Evolutionary conservation across 2,888 invertebrate genomes (phyloP), one percentile per base, ranked within the genome.

Genomic region (Pediacus dermestoides): DNA sequence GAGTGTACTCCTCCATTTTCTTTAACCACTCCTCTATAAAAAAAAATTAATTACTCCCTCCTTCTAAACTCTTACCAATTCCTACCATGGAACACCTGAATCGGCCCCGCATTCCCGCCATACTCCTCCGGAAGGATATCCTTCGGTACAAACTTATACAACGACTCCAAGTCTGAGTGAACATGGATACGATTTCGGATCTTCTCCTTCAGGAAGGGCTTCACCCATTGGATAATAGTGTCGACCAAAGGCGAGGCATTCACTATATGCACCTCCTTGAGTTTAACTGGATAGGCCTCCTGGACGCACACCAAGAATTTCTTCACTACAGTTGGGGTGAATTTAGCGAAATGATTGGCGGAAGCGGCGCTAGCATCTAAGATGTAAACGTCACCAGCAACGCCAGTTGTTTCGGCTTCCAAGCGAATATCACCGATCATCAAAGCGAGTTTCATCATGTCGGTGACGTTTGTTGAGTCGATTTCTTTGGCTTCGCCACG

Each of bases 161-260:
- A 74, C 8, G 84, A 82, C 44, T 84, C 84, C 46, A 83, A 66
- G 46, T 80, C 80, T 23, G 80, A 79, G 63, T 90, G 90, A 42
- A 89, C 81, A 69, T 81, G 81, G 62, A 90, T 85, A 56, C 89
- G 81, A 58, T 84, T 84, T 59, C 82, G 79, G 57, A 89, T 87
- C 75, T 90, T 90, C 64, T 90, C 89, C 70, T 88, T 88, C 48
- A 90, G 73, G 71, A 89, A 88, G 0, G 89, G 89, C 64, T 87
- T 88, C 12, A 88, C 87, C 66, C 89, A 88, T 62, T 82, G 85
- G 53, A 88, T 80, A 48, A 89, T 88, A 44, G 87, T 88, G 63
- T 89, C 88, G 16, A 89, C 85, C 21, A 89, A 67, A 0, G 89
- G 86, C 1, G 87, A 87, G 2, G 86, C 82, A 63, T 90, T 89